Percentiles rank a stretch among this genome's conserved stretches.
phyloP scores from a whole-genome alignment of 1,140 invertebrate genomes.

The Nasonia vitripennis region DNA sequence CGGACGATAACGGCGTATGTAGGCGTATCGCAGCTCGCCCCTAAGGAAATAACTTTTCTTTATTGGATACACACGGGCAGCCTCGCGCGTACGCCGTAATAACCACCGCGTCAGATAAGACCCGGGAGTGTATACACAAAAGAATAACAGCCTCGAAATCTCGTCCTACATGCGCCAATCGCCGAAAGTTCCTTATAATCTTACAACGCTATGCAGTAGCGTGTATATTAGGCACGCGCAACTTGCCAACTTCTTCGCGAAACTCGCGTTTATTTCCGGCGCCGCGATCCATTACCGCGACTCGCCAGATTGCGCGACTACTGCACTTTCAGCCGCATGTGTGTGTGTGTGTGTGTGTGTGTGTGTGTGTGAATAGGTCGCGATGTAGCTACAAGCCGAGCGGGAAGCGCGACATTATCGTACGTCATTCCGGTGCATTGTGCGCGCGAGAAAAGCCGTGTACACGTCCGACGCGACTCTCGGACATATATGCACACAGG shows the following conservation, averaged over 20 bases:
- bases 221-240: not conserved
- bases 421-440: conserved; percentile 58
- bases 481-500: not conserved
- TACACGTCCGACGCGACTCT: not conserved
- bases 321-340: not conserved
- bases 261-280: not conserved
- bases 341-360: too few relatives aligned
- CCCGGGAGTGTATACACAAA: not conserved
- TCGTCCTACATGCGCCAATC: not conserved
- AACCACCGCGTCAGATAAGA: not conserved
- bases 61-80: conserved; percentile 58
- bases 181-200: not conserved
- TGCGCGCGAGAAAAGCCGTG: conserved; percentile 9
- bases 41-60: conserved; percentile 65
- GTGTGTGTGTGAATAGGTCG: not conserved
- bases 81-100: not conserved
- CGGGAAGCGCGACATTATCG: conserved; percentile 62
- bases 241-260: not conserved
- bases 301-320: not conserved
- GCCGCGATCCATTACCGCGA: not conserved
- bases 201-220: not conserved
- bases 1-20: not conserved
- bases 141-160: conserved; percentile 20
- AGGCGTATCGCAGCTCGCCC: not conserved
- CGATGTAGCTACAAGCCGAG: not conserved